A percentile compares a stretch with the other conserved stretches of the same genome.
phyloP scores from a whole-genome alignment of 2,113 vertebrate genomes.

The Boleophthalmus pectinirostris region DNA sequence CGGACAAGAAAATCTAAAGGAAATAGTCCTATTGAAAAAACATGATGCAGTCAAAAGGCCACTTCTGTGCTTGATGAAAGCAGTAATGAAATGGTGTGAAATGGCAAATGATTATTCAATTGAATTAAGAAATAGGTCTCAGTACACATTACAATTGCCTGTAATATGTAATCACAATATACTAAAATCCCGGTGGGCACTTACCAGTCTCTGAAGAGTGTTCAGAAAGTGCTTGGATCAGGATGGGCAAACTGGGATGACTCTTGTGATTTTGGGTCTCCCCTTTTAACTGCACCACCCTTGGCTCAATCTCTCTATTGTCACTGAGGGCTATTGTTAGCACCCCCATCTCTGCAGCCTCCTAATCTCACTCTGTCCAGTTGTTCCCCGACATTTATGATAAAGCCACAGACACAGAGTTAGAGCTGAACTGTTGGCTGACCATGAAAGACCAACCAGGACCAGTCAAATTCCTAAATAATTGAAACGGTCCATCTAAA shows the following conservation, averaged over 20 bases:
- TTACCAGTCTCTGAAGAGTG: constrained; percentile 50
- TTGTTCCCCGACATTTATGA: constrained; percentile 39
- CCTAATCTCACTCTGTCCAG: constrained; percentile 36
- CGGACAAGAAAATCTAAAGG: background rate
- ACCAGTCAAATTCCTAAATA: background rate
- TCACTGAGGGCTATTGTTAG: constrained; percentile 76
- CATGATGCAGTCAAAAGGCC: background rate
- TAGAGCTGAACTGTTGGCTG: constrained; percentile 4
- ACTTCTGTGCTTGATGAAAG: too few species aligned
- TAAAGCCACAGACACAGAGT: constrained; percentile 13
- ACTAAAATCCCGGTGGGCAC: constrained; percentile 2
- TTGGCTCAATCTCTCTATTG: constrained; percentile 55
- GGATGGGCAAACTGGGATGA: constrained; percentile 41
- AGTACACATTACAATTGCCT: background rate
- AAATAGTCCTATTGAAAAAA: background rate
- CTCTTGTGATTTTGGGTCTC: constrained; percentile 21
- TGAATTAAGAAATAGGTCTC: background rate
- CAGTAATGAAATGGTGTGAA: too few species aligned
- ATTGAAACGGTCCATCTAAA: background rate
- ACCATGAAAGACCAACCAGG: background rate
- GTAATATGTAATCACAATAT: background rate
- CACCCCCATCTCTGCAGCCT: constrained; percentile 38
- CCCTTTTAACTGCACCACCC: constrained; percentile 70
- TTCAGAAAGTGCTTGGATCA: constrained; percentile 20
- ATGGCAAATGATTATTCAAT: too few species aligned